Evolutionary conservation across 2,888 invertebrate genomes (phyloP), one percentile per base, ranked within the genome.

Genomic region (Allacma fusca): DNA sequence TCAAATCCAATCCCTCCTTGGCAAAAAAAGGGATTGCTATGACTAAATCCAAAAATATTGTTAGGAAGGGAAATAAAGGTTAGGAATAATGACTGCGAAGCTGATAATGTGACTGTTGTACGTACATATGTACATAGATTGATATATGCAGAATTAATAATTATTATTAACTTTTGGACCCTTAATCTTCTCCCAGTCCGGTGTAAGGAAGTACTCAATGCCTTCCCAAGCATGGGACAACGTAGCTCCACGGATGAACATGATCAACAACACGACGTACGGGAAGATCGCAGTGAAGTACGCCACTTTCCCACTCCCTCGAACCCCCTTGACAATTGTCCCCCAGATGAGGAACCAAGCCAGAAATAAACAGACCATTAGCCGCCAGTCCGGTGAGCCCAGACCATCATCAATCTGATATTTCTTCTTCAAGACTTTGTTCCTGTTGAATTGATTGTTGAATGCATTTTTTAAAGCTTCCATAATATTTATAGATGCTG

Each of bases 261-360:
- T 87, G 44, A 91, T 90, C 78, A 94, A 87, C 87, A 95, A 90
- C 72, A 95, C 91, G 1, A 93, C 89, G 85, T 94, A 94, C 0
- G 94, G 95, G 86, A 94, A 94, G 1, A 95, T 87, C 0, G 96
- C 95, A n/a, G 95, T 91, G 86, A 96, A 94, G 87, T 96, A 96
- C 0, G 95, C 91, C 0, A 91, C 93, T 87, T 93, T 94, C 24
- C 76, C 76, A 7, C 29, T 34, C 4, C 59, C 34, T 26, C 59
- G 50, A 1, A 69, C 40, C 1, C 76, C 75, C 9, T 28, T 12
- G 1, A 50, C 19, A 28, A 50, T 28, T 7, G 44, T 91, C 9
- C 91, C 82, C 85, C 92, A 93, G 40, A 93, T 91, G 0, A 91
- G 85, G 2, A 90, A 71, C 94, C 94, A 94, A 0, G 93, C 89